Base-by-base conservation (phyloP, 2,888 invertebrate species). In the Aporophyla nigra region DNA sequence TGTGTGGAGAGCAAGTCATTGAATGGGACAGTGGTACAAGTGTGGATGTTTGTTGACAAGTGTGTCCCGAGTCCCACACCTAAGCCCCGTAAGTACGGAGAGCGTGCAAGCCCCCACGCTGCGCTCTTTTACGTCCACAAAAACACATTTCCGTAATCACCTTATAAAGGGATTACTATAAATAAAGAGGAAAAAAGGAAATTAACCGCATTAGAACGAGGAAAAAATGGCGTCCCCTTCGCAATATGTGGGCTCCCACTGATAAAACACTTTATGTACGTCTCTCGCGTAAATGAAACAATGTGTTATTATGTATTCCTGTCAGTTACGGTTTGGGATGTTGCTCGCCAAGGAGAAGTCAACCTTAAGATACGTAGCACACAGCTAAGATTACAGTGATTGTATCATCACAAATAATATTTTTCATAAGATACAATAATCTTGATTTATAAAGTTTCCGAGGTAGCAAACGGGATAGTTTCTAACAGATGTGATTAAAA, bases 131-230 rank as follows among this genome's bases (percentile, higher is more conserved):
- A 96, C 95, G 94, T 95, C 94, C 95, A 94, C 95, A 95, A 96
- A 95, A 96, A 96, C 96, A 96, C 96, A 96, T 96, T 96, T 96
- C 96, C 94, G 96, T 96, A 96, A 96, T 96, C 96, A 96, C 96
- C 96, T 96, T 96, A 96, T 96, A 96, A 96, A 96, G 96, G 96
- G 96, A 96, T 96, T 96, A 96, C 96, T 96, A 96, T 96, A 96
- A 96, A 96, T 96, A 96, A 96, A 96, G 93, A 96, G 96, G 96
- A 96, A 96, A 92, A 96, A 95, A 96, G 96, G 96, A 96, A 96
- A 96, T 96, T 96, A 96, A 96, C 96, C 96, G 96, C 96, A 95
- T 96, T 96, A 96, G 93, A 83, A 92, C 89, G 92, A 93, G 95
- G 94, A 95, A 96, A 95, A 95, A 95, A 94, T 93, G 91, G 93